Evolutionary conservation across 1,140 invertebrate species (phyloP), one percentile per base, ranked within the genome.

Genomic region (Bombus waltoni): DNA sequence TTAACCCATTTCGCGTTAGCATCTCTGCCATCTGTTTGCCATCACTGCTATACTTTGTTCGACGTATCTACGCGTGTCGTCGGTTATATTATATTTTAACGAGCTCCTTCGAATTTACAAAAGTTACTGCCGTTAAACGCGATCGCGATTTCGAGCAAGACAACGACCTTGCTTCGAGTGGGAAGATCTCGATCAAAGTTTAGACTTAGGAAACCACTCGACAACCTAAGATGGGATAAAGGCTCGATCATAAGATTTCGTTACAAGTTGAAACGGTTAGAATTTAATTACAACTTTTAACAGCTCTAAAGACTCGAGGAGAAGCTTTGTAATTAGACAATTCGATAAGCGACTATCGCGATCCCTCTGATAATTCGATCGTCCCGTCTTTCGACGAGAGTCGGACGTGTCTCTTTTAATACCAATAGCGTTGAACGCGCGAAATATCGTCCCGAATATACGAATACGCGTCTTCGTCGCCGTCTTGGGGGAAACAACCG

Each of bases 1-100:
- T 84, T n/a, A 44, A 84, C 75, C 65, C 42, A 47, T 84, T 84
- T 79, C 11, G 3, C 1, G 3, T 70, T 18, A 9, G 35, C 13
- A 0, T 53, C 47, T 38, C 18, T 47, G 44, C 13, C 13, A 13
- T 47, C 15, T 47, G 44, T 59, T 28, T 82, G 59, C 42, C 32
- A 5, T 47, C 47, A 6, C 32, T 15, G 32, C 11, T 22, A 62
- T 25, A 62, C 5, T 15, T 72, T 42, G 28, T 40, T 42, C 38
- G 0, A 68, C 13, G n/a, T 32, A 11, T 53, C 4, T 66, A 18
- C 5, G 65, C 10, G 10, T 28, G 2, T 9, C 15, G 10, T 3
- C 22, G 35, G 0, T 42, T 42, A 6, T 70, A 25, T 25, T 13
- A 40, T 32, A 32, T 40, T 40, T 70, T 13, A 40, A 40, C 38